A percentile compares a stretch with the other conserved stretches of the same genome.
phyloP scores from a whole-genome alignment of 2,113 vertebrate species.

The Oreochromis spilurus region DNA sequence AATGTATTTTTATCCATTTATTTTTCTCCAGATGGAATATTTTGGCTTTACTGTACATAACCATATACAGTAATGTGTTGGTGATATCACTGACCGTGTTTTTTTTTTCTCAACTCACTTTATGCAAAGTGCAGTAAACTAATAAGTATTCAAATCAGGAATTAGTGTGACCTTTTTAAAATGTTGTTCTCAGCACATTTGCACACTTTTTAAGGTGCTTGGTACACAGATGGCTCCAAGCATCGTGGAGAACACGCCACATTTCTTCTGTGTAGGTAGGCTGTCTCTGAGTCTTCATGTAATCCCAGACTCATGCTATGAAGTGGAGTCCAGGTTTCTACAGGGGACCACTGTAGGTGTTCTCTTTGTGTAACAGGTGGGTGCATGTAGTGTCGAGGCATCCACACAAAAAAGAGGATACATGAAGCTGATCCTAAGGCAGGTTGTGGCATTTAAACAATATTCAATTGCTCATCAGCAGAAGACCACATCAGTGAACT shows the following conservation, averaged over 20 bases:
- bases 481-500: neutral
- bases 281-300: neutral
- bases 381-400: neutral
- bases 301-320: neutral
- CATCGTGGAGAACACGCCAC: neutral
- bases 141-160: neutral
- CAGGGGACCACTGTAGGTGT: neutral
- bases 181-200: neutral
- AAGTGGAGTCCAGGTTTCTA: neutral
- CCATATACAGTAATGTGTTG: neutral
- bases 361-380: neutral
- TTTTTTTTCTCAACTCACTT: neutral
- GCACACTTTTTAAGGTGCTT: neutral
- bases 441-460: neutral
- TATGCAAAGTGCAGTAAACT: neutral
- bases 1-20: neutral
- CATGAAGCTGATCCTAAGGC: neutral
- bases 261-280: neutral
- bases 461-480: neutral
- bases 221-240: neutral
- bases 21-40: neutral
- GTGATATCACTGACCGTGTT: neutral
- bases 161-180: neutral
- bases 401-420: neutral
- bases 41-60: neutral